A percentile compares a stretch with the other conserved stretches of the same genome.
Conservation (phyloP, 2,113 vertebrate species). For the Corythornis cristatus region DNA sequence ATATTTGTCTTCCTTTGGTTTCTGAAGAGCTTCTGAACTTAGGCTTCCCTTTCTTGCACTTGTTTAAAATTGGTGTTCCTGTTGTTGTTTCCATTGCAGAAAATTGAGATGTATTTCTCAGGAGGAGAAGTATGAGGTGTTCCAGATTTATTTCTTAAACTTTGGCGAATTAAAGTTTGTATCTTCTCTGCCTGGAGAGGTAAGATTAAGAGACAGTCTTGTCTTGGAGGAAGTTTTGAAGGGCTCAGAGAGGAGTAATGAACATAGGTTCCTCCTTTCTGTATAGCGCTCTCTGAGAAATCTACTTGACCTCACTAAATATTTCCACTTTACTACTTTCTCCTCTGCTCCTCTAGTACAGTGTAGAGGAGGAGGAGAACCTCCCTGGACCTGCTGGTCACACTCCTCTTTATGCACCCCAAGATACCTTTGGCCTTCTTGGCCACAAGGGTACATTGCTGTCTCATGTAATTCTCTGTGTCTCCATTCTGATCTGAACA, state of each 20-base stretch:
- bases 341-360: no score
- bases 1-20: constrained; percentile 3
- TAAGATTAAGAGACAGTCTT: neutral
- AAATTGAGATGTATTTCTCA: neutral
- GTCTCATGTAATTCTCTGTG: neutral
- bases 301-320: neutral
- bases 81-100: neutral
- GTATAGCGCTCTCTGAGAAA: neutral
- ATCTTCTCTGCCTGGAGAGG: neutral
- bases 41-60: neutral
- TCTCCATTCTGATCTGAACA: neutral
- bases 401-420: no score
- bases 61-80: neutral
- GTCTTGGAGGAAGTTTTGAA: neutral
- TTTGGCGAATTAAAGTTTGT: neutral
- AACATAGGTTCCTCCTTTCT: neutral
- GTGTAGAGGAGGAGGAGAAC: no score
- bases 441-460: no score
- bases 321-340: neutral
- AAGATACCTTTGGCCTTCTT: no score
- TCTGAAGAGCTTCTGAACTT: neutral
- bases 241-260: neutral
- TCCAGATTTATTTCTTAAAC: neutral
- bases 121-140: neutral
- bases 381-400: no score